phyloP scores from a whole-genome alignment of 2,113 vertebrate species.

The Cavia porcellus region DNA sequence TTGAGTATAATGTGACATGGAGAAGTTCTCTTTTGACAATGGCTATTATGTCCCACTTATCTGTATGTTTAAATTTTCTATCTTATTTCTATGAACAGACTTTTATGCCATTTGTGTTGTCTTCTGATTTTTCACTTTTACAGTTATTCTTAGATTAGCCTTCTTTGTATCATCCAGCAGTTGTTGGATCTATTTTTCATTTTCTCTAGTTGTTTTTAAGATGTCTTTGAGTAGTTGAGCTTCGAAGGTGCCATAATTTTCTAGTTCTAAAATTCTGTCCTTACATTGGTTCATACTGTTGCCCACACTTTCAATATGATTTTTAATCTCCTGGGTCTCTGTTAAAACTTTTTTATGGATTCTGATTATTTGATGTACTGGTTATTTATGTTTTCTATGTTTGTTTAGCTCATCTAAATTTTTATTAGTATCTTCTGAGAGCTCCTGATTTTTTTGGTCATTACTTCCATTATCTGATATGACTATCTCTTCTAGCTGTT shows the following conservation, averaged over 20 bases:
- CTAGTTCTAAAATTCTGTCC: neutral
- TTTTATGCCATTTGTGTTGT: neutral
- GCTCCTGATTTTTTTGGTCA: neutral
- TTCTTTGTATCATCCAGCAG: neutral
- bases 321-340: too few relatives aligned
- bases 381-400: neutral
- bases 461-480: neutral
- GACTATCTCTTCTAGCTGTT: neutral
- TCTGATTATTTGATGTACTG: neutral
- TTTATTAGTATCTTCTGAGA: neutral
- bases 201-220: neutral
- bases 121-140: neutral
- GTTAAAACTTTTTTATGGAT: too few relatives aligned
- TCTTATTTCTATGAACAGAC: neutral
- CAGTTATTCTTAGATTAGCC: neutral
- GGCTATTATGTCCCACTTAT: neutral
- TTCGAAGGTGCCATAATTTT: neutral
- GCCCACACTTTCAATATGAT: neutral
- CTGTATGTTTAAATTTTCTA: neutral
- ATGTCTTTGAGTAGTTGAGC: neutral
- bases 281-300: neutral
- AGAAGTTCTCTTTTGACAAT: neutral
- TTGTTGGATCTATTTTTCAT: neutral
- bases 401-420: neutral
- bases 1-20: neutral